A percentile compares a stretch with the other conserved stretches of the same genome.
These are phyloP conservation scores for Genyomyrus donnyi DNA, from an alignment of 2,113 vertebrate genomes.

Conservation along the genomic window DNA sequence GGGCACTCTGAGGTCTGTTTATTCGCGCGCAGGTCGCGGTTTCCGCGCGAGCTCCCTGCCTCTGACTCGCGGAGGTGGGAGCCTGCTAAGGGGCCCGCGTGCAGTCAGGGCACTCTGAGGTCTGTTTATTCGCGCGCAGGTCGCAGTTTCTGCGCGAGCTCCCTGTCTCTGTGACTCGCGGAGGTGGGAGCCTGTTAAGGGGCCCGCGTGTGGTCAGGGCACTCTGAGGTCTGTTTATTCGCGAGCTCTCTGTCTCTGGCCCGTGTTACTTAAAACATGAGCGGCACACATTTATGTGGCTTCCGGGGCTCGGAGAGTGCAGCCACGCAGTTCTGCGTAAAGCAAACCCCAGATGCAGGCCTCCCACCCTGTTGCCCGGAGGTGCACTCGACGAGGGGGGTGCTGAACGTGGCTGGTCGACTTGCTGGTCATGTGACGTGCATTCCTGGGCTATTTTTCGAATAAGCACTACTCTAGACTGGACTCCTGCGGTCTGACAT, in stretches of 20 bases:
- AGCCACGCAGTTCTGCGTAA: neutral
- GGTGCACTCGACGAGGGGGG: no score
- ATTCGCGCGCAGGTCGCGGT: no score
- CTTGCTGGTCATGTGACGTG: neutral
- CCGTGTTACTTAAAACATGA: conserved; percentile 1
- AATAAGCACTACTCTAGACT: neutral
- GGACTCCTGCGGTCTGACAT: neutral
- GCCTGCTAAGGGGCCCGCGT: neutral
- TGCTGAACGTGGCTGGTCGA: neutral
- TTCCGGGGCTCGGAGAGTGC: neutral
- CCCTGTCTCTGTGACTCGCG: neutral
- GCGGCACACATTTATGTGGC: neutral
- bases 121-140: neutral
- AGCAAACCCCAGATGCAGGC: neutral
- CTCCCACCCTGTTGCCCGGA: neutral
- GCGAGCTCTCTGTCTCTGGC: neutral
- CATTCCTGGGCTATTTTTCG: neutral
- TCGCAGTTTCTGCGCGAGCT: neutral
- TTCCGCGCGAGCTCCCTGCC: no score
- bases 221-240: neutral
- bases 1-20: no score
- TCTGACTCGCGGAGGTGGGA: neutral
- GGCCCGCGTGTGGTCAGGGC: no score
- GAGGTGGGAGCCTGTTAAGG: no score
- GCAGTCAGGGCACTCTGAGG: neutral